Percentiles rank a stretch among this genome's conserved stretches.
These are phyloP conservation scores for Falco punctatus DNA, from an alignment of 2,113 vertebrate genomes.

Conservation along the genomic window DNA sequence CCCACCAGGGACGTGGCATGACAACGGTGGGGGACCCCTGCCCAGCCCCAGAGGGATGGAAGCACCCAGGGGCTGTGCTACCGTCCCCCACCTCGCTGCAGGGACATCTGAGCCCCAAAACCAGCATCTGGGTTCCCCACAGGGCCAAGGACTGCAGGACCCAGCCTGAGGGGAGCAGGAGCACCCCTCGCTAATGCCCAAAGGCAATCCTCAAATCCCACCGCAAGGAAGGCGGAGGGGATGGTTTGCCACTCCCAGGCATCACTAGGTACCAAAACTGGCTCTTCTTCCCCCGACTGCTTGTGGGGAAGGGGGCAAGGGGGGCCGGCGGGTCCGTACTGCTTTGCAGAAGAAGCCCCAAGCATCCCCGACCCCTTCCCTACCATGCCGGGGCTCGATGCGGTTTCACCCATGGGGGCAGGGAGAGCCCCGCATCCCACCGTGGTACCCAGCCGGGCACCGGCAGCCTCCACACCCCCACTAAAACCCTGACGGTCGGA, in stretches of 20 bases:
- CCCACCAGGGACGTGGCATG: fast-evolving
- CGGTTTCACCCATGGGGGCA: not conserved
- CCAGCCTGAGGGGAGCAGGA: not conserved
- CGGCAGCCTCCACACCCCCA: not conserved
- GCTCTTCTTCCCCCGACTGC: not conserved
- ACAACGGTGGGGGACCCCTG: not conserved
- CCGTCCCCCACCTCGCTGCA: not conserved
- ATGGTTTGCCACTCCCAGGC: not conserved
- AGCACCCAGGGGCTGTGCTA: not conserved
- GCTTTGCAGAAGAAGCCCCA: not conserved
- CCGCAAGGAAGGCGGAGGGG: not conserved
- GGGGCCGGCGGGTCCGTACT: not conserved
- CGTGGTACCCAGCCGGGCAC: not conserved
- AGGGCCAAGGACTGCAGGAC: not conserved
- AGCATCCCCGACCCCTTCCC: not conserved
- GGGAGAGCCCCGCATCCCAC: not conserved
- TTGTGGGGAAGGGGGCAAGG: not conserved
- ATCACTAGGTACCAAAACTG: not conserved
- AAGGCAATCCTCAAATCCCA: not conserved
- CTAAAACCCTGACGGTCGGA: not conserved
- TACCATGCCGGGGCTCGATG: fast-evolving
- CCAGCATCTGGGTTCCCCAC: not conserved
- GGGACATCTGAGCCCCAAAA: not conserved
- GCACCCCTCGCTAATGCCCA: fast-evolving
- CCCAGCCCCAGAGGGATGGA: not conserved